phyloP scores from a whole-genome alignment of 2,113 vertebrate species.

The Rhinogobius similis region DNA sequence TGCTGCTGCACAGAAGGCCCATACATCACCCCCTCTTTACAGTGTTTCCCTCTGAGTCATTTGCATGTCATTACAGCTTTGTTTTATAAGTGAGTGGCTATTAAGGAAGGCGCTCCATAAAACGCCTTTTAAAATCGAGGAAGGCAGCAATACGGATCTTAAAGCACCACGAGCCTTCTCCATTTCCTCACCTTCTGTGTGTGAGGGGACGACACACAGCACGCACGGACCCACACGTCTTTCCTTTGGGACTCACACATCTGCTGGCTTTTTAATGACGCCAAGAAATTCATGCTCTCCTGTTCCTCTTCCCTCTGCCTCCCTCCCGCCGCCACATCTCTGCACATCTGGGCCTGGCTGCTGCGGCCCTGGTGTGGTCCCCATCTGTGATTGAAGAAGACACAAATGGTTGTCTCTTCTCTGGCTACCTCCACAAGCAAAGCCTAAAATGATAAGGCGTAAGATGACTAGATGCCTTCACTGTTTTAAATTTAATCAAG shows the following conservation, averaged over 20 bases:
- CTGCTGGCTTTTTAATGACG: slow-evolving; percentile 90
- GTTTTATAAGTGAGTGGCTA: slow-evolving; percentile 83
- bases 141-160: slow-evolving; percentile 77
- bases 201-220: slow-evolving; percentile 16
- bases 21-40: slow-evolving; percentile 80
- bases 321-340: slow-evolving; percentile 62
- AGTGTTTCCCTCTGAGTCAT: slow-evolving; percentile 78
- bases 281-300: slow-evolving; percentile 81
- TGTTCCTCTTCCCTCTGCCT: slow-evolving; percentile 63
- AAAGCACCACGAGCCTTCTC: slow-evolving; percentile 73
- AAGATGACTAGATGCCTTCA: slow-evolving; percentile 17
- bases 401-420: slow-evolving; percentile 42
- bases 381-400: slow-evolving; percentile 71
- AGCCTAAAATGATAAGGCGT: slow-evolving; percentile 7
- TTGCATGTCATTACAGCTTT: slow-evolving; percentile 81
- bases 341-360: slow-evolving; percentile 76
- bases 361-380: slow-evolving; percentile 67
- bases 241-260: slow-evolving; percentile 90
- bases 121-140: slow-evolving; percentile 81
- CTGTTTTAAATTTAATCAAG: background rate
- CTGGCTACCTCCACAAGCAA: slow-evolving; percentile 20
- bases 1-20: slow-evolving; percentile 70
- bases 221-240: slow-evolving; percentile 81
- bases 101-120: slow-evolving; percentile 82
- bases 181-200: slow-evolving; percentile 63